phyloP scores from a whole-genome alignment of 2,797 vertebrate species.

The Lacerta viridis region DNA sequence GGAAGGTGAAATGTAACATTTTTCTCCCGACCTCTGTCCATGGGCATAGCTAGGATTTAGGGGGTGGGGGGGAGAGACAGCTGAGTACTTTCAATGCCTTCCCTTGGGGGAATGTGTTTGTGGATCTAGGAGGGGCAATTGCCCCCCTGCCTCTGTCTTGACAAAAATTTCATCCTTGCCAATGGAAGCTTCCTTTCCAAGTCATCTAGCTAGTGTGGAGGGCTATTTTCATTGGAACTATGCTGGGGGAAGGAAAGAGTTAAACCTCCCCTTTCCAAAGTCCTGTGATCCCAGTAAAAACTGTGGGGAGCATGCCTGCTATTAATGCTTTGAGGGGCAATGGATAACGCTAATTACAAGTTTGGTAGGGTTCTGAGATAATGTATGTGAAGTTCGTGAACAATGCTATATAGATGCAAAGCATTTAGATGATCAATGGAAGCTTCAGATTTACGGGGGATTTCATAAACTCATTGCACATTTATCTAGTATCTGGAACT shows the following conservation, averaged over 20 bases:
- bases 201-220: too few species aligned
- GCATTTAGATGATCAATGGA: background rate
- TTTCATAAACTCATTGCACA: background rate
- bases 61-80: too few species aligned
- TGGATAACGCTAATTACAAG: background rate
- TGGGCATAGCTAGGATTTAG: too few species aligned
- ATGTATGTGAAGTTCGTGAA: background rate
- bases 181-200: background rate
- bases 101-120: too few species aligned
- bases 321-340: background rate
- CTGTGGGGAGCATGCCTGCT: background rate
- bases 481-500: background rate
- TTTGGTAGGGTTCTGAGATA: background rate
- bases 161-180: background rate
- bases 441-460: background rate
- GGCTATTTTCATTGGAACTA: too few species aligned
- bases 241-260: background rate
- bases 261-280: background rate
- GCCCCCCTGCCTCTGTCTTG: background rate
- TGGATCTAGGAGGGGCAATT: too few species aligned
- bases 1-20: background rate
- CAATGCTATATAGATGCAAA: background rate
- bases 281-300: background rate
- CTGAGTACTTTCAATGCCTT: too few species aligned
- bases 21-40: background rate